Base-by-base conservation (phyloP, 2,113 vertebrate genomes). In the Pseudopodoces humilis region DNA sequence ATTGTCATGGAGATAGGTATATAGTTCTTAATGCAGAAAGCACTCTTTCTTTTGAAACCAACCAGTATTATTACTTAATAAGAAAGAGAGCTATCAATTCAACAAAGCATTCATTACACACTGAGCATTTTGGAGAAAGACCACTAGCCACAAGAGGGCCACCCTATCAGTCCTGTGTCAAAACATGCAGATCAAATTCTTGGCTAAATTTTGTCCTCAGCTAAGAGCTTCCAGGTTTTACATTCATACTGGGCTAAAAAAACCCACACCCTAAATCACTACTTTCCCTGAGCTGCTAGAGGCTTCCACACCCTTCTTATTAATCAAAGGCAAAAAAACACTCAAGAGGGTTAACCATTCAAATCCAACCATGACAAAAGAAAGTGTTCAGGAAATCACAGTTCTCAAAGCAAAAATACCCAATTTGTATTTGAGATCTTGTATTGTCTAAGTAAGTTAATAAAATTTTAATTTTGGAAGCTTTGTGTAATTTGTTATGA, bases 161-260 rank as follows among this genome's bases (percentile, higher is more conserved):
- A 76, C 7, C 27, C 62, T 58, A 82, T 25, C 1, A 0, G 11
- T 13, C 84, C 52, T 33, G 14, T 1, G 0, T 65, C 46, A 62
- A 74, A 78, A 67, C 4, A 64, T 0, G 0, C 5, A 13, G 3
- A 56, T 3, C 1, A 1, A 90, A 78, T 9, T 41, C 19, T 77
- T 70, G 43, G 44, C 18, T 0, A 1, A 92, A 58, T 58, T 72
- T 35, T 69, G 18, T 31, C 27, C 82, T 72, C 58, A 62, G 37
- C 56, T 31, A 59, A 70, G 9, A 87, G 55, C 13, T 85, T 69
- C 56, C 46, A 59, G 5, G 46, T 63, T 87, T 71, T 60, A 12
- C 13, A 76, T 19, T 27, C 15, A 59, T 12, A 53, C 2, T 37
- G 28, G 72, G 30, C 20, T 65, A 53, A 58, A 68, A 76, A 82